Evolutionary conservation across 2,113 vertebrate genomes (phyloP).

Genomic region (Heterotis niloticus): DNA sequence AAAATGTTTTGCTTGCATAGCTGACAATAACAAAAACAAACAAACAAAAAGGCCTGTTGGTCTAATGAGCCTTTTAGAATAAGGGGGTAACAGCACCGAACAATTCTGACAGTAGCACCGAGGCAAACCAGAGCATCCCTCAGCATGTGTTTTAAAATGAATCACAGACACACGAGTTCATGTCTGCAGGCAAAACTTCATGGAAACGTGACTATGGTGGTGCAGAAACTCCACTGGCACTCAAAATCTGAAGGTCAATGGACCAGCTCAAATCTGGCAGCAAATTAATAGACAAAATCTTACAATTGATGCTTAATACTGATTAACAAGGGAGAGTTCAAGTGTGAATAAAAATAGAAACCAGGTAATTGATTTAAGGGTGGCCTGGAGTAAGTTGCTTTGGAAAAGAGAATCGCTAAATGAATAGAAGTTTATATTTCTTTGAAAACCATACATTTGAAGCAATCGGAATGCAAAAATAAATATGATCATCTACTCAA

Average conservation of each 20-base stretch:
- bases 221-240: not conserved
- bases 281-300: not conserved
- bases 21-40: not conserved
- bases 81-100: not conserved
- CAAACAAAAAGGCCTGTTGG: not conserved
- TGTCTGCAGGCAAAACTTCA: not conserved
- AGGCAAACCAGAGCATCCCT: not conserved
- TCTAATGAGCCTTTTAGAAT: constrained; percentile 2
- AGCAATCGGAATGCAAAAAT: too few relatives aligned
- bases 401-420: too few relatives aligned
- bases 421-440: too few relatives aligned
- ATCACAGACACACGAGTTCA: not conserved
- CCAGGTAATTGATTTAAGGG: not conserved
- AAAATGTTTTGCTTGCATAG: not conserved
- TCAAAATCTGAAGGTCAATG: constrained; percentile 4
- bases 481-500: too few relatives aligned
- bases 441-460: too few relatives aligned
- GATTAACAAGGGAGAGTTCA: not conserved
- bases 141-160: not conserved
- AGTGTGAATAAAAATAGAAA: not conserved
- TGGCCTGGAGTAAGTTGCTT: too few relatives aligned
- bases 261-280: not conserved
- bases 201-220: not conserved
- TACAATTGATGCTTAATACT: constrained; percentile 2
- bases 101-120: not conserved